Evolutionary conservation across 2,888 invertebrate genomes (phyloP).

Genomic region (Epistrophella euchroma): DNA sequence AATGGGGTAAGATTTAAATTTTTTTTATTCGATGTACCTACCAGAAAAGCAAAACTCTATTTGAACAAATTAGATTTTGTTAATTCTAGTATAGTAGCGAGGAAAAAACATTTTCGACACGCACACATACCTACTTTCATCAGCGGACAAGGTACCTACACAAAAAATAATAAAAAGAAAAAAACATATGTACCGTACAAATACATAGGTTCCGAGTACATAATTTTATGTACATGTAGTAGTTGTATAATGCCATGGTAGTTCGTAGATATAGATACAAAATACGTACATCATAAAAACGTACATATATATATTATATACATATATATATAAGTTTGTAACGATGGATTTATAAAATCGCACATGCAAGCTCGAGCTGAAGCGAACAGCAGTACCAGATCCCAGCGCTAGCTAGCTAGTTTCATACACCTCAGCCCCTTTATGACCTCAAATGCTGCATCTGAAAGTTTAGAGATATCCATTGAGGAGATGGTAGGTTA

Average conservation of each 20-base stretch:
- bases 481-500: conserved; percentile 18
- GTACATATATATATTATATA: conserved; percentile 35
- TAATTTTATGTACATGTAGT: conserved; percentile 65
- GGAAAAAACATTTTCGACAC: conserved; percentile 67
- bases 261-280: conserved; percentile 69
- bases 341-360: conserved; percentile 68
- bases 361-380: conserved; percentile 67
- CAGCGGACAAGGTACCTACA: conserved; percentile 58
- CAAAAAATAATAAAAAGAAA: conserved; percentile 41
- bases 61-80: conserved; percentile 72
- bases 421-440: neutral
- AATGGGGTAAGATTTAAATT: neutral
- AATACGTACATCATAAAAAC: conserved; percentile 45
- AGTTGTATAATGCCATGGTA: conserved; percentile 66
- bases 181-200: conserved; percentile 54
- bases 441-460: conserved; percentile 28
- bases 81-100: conserved; percentile 63
- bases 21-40: neutral
- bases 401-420: conserved; percentile 7
- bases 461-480: conserved; percentile 20
- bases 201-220: conserved; percentile 64
- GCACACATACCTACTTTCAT: conserved; percentile 57
- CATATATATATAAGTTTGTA: conserved; percentile 41
- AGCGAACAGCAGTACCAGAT: conserved; percentile 33
- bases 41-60: conserved; percentile 28